Evolutionary conservation across 2,888 invertebrate genomes (phyloP), one percentile per base, ranked within the genome.

Genomic region (Diarsia mendica): DNA sequence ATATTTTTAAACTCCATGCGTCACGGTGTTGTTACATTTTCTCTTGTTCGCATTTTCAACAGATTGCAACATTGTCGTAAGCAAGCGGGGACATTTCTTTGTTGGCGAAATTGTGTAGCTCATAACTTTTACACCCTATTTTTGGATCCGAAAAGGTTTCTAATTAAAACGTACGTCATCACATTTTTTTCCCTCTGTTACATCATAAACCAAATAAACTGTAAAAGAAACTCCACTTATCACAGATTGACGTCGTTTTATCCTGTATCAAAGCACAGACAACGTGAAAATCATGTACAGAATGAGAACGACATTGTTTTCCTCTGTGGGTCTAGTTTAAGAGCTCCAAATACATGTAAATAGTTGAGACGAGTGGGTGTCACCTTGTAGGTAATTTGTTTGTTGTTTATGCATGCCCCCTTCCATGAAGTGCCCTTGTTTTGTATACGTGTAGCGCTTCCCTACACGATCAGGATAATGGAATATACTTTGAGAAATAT

Each of bases 351-450:
- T 77, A 80, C 69, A 84, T 84, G 69, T 67, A 65, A 78, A 81
- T 83, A 75, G 72, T 80, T 66, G 18, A 65, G 55, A 67, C 33
- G 75, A 51, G 84, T 78, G 75, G 75, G 72, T 84, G 75, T 84
- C 72, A 69, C 68, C 55, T 58, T 68, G 60, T 68, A 80, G 61
- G 61, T 63, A 79, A 75, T 72, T 70, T 55, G 66, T 66, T 73
- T 75, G 63, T 83, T 67, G 77, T 78, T 84, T 80, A 84, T 80
- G 69, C 74, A 84, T 77, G 61, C 65, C 73, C 23, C 79, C 49
- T 68, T 67, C 67, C 55, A 80, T 61, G 60, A 67, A 72, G 46
- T 76, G 51, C 39, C 61, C 48, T 73, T 65, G 28, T 82, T 79
- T 76, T 68, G 53, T 82, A 48, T 44, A 75, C 20, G 60, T 53